Evolutionary conservation across 2,113 vertebrate species (phyloP), one percentile per base, ranked within the genome.

Genomic region (Chelonoidis abingdonii): DNA sequence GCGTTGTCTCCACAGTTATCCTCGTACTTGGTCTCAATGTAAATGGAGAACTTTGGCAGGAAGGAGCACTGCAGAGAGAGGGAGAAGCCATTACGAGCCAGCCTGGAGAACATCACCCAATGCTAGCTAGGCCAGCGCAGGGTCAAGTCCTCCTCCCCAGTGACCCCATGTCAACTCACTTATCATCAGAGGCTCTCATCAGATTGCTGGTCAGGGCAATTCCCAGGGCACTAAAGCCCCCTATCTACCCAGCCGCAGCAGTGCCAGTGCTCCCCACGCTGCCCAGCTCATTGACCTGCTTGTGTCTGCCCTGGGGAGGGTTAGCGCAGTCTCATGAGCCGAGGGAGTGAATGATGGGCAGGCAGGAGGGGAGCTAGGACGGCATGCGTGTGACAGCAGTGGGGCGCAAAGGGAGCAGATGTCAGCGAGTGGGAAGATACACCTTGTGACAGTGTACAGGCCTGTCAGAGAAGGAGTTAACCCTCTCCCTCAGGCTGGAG

Each of bases 1-100:
- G 98, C 97, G 0, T 96, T 98, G 89, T 97, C 97, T 44, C 98
- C 98, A 0, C 98, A 97, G 94, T 98, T 98, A 93, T 98, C 98
- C 87, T 98, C 98, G 17, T 98, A 98, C 91, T 98, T 98, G 80
- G 98, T 98, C 95, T 98, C 98, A 1, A 98, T 98, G 95, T 98
- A 98, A 92, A 98, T 98, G 88, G 98, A 98, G 97, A 98, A 98
- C 88, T 98, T 98, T 38, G 98, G 98, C 94, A 98, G 97, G 95
- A 98, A 98, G 54, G 98, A 98, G 89, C 98, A 98, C 98, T 98
- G 97, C 44, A 78, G 87, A 87, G 80, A 50, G n/a, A 83, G 44
- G 24, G 80, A 49, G 0, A 83, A 2, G 62, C 90, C 0, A 0
- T 89, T 88, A 96, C 6, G 13, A 31, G 59, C 29, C 62, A 35